Evolutionary conservation across 2,888 invertebrate species (phyloP), one percentile per base, ranked within the genome.

Genomic region (Drosophila anomalata): DNA sequence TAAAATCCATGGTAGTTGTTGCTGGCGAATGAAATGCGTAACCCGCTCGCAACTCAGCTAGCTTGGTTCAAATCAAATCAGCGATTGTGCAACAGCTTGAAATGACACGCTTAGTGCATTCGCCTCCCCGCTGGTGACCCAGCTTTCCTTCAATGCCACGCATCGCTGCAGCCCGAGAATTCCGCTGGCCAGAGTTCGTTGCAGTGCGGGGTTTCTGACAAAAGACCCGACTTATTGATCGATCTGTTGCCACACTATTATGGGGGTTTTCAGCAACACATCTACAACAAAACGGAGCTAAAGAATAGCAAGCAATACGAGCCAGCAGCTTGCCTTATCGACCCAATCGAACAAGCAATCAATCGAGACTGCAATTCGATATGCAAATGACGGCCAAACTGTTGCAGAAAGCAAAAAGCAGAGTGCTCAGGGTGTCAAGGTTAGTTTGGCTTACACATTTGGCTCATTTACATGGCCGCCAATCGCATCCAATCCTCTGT

Each of bases 81-180:
- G 56, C 72, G 87, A 86, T 82, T 82, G 88, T 77, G 75, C 88
- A 82, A 82, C 72, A 79, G 66, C 80, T 83, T 63, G 67, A 85
- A 84, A 69, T 81, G 89, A 87, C 79, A 84, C 84, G 84, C 84
- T 81, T 78, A 65, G 62, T 82, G 88, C 80, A 73, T 66, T 73
- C 31, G 55, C 31, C 56, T 42, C 29, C 14, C 33, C 20, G 39
- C 68, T 26, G 48, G 8, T 73, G 52, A 52, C 61, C 51, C 48
- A 44, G 51, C 29, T 75, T 73, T 68, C 55, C 60, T 73, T 61
- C 52, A 55, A 20, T 59, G 77, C 56, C 74, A 82, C 75, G 89
- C 88, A 85, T 76, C 79, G 73, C 42, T 85, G 85, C 60, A 57
- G 66, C 29, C 56, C 53, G 73, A 78, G 89, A 89, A 89, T 84